Evolutionary conservation across 2,113 vertebrate genomes (phyloP).

Genomic region (Baryphthengus martii): DNA sequence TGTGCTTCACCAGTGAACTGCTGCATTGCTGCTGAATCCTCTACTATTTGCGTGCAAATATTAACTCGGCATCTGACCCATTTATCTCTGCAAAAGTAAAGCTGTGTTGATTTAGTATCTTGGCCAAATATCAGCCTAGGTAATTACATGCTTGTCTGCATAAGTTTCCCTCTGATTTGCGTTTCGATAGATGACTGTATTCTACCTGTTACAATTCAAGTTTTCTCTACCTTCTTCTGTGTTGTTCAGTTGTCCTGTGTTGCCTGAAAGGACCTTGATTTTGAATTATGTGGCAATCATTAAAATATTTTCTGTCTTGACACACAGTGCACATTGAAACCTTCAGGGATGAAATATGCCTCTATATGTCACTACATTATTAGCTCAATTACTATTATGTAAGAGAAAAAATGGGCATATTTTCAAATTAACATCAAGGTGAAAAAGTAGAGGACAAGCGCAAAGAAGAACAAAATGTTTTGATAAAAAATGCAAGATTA

Average conservation of each 20-base stretch:
- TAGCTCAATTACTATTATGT: conserved; percentile 2
- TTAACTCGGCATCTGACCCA: neutral
- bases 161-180: neutral
- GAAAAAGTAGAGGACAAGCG: neutral
- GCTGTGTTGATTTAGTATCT: neutral
- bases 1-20: neutral
- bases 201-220: neutral
- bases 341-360: neutral
- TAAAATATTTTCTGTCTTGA: neutral
- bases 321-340: neutral
- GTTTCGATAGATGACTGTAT: neutral
- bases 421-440: conserved; percentile 14
- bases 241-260: neutral
- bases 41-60: neutral
- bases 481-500: neutral
- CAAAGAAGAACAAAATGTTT: neutral
- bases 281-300: neutral
- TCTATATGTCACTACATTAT: neutral
- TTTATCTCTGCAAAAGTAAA: neutral
- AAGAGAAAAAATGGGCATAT: neutral
- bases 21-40: neutral
- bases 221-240: neutral
- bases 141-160: neutral
- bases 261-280: neutral
- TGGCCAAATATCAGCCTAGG: neutral